Evolutionary conservation across 2,797 vertebrate species (phyloP).

Genomic region (Luscinia luscinia): DNA sequence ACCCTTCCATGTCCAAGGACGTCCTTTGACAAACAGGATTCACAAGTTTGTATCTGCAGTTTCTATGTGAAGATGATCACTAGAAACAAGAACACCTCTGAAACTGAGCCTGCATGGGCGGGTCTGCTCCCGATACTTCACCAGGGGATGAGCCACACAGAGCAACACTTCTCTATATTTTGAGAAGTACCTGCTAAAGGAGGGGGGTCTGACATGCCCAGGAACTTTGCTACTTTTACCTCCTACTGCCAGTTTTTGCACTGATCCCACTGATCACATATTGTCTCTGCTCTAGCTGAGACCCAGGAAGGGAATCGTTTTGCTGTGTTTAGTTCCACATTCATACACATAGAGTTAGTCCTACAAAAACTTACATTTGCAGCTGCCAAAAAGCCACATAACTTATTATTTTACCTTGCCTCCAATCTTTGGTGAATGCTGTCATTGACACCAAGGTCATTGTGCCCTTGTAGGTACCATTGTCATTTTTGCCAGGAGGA

Average conservation of each 20-base stretch:
- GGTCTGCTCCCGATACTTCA: not conserved
- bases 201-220: not conserved
- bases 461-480: not conserved
- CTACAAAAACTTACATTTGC: not conserved
- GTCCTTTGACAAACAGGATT: not conserved
- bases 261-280: not conserved
- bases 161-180: not conserved
- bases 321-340: not conserved
- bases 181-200: not conserved
- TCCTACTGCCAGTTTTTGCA: not conserved
- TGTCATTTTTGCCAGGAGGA: not conserved
- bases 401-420: not conserved
- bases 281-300: not conserved
- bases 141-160: not conserved
- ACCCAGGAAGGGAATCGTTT: not conserved
- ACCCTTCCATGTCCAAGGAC: not conserved
- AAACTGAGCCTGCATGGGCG: not conserved
- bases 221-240: not conserved
- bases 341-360: not conserved
- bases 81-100: accelerated
- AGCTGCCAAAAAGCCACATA: constrained; percentile 11
- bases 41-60: not conserved
- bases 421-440: not conserved
- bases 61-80: not conserved
- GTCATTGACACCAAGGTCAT: not conserved